Conservation (phyloP, 2,888 invertebrate genomes). For the Notodonta ziczac region DNA sequence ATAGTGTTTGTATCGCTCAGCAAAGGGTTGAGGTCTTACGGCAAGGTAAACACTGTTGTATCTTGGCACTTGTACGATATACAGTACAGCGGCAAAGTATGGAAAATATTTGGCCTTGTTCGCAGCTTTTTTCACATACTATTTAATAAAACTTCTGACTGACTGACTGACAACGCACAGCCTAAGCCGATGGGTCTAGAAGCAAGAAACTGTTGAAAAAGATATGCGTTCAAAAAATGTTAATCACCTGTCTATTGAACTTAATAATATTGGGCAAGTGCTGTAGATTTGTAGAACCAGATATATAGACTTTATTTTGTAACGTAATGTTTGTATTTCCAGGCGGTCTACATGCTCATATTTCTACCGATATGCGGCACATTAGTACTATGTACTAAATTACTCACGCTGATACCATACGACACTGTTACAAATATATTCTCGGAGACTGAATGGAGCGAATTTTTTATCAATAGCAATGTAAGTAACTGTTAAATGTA, state of each 20-base stretch:
- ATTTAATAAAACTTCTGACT: constrained; percentile 10
- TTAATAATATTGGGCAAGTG: too few relatives aligned
- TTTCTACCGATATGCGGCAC: constrained; percentile 91
- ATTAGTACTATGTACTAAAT: constrained; percentile 89
- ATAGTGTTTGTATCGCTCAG: constrained; percentile 94
- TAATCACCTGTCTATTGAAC: too few relatives aligned
- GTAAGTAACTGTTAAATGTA: constrained; percentile 68
- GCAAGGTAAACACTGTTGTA: constrained; percentile 85
- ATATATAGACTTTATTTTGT: not conserved
- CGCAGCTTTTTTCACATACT: too few relatives aligned
- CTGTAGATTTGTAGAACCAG: too few relatives aligned
- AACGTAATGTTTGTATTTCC: constrained; percentile 44
- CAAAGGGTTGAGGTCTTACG: constrained; percentile 93
- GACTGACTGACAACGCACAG: too few relatives aligned
- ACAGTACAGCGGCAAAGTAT: too few relatives aligned
- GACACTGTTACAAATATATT: constrained; percentile 89
- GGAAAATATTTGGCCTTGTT: too few relatives aligned
- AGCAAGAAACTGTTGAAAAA: too few relatives aligned
- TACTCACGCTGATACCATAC: constrained; percentile 89
- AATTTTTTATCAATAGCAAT: constrained; percentile 93
- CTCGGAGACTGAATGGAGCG: constrained; percentile 91
- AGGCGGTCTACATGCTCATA: constrained; percentile 90
- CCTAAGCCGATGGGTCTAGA: too few relatives aligned
- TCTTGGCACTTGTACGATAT: too few relatives aligned
- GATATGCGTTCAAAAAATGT: too few relatives aligned